Conservation (phyloP, 2,797 vertebrate species). For the Numenius phaeopus region DNA sequence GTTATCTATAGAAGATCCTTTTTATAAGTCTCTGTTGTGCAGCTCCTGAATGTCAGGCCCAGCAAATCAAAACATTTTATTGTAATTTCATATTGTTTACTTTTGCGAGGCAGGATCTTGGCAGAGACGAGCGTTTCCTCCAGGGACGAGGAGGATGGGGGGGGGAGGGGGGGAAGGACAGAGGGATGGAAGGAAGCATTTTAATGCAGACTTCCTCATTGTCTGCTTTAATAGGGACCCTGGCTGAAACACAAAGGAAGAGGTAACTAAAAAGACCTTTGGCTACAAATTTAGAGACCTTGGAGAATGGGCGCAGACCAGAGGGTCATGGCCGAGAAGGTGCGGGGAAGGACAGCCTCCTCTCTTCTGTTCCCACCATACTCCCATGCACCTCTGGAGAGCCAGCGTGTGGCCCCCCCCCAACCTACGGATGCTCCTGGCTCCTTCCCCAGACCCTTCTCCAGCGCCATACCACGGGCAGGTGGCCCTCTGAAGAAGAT, state of each 20-base stretch:
- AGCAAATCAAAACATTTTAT: conserved; percentile 67
- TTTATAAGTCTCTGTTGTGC: conserved; percentile 3
- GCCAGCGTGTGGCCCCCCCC: rapidly evolving
- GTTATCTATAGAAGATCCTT: conserved; percentile 50
- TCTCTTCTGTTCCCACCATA: background rate
- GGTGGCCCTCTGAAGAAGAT: background rate
- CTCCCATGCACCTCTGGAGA: background rate
- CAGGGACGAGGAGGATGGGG: conserved; percentile 47
- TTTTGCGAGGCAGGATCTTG: conserved; percentile 64
- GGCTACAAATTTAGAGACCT: background rate
- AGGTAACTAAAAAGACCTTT: background rate
- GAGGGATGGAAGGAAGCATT: conserved; percentile 56
- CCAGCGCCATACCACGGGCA: background rate
- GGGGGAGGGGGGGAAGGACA: background rate
- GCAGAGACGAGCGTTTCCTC: conserved; percentile 50
- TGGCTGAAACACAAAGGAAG: conserved; percentile 41
- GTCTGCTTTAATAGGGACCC: conserved; percentile 6
- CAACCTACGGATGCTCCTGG: background rate
- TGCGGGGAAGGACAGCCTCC: background rate
- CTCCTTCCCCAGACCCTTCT: background rate
- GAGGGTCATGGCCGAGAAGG: rapidly evolving
- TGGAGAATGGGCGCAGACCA: background rate
- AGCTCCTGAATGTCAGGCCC: conserved; percentile 42
- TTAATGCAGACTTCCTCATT: conserved; percentile 46
- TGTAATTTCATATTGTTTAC: conserved; percentile 67